Evolutionary conservation across 2,113 vertebrate species (phyloP), one percentile per base, ranked within the genome.

Genomic region (Emberiza fucata): DNA sequence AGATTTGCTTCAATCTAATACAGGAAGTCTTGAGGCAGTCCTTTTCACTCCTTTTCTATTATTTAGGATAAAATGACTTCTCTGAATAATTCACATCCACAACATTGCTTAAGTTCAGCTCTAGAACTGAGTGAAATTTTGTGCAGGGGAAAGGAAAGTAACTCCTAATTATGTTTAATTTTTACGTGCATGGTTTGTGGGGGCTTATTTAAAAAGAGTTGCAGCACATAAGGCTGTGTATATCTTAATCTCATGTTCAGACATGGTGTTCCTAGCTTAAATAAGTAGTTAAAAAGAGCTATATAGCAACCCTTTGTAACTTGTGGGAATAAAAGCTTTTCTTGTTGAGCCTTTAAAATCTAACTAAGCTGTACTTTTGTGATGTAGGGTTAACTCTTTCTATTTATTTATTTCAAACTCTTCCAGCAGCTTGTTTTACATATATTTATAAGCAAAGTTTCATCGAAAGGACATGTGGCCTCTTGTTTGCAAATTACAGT

Each of bases 361-460:
- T 44, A 92, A 59, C 29, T 68, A 81, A 90, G 24, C 64, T 4
- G 0, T 81, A 50, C 92, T 93, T 96, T 86, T 42, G 44, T 56
- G 12, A 73, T 78, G 19, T 40, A 56, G 29, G 33, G 44, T 48
- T 48, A 87, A 45, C 44, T 59, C 40, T 68, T 83, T 81, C 44
- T 94, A 56, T 97, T 97, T 97, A 82, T 97, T 87, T 97, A 81
- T 95, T 95, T 57, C 82, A 73, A 50, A 77, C 56, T 86, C 57
- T 90, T 95, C 86, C 87, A 96, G 91, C 66, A 87, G 53, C 93
- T 94, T 97, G n/a, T 72, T 95, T 95, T 97, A n/a, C 82, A 95
- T 80, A 68, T 90, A 89, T 87, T 80, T 93, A 85, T 87, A 95
- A 89, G 66, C 79, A 60, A 94, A 96, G 87, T 96, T 97, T 96